phyloP scores from a whole-genome alignment of 2,888 invertebrate species.

The Petrophora chlorosata region DNA sequence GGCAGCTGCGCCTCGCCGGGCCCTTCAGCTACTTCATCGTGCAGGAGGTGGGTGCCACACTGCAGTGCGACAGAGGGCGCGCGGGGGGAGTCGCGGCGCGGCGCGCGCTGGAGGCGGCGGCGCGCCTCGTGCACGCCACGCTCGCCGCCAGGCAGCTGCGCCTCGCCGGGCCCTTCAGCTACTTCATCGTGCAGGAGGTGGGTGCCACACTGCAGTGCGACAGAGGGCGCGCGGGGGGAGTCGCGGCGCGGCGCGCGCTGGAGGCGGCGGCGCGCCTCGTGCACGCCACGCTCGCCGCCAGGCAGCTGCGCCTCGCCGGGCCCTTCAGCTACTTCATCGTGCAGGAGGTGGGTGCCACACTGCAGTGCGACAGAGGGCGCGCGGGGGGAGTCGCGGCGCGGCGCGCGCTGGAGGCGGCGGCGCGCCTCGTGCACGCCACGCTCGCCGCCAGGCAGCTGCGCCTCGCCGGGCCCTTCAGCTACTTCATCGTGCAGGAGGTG shows the following conservation, averaged over 20 bases:
- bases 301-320: constrained; percentile 92
- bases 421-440: constrained; percentile 90
- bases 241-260: constrained; percentile 88
- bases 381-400: constrained; percentile 89
- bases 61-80: too few relatives aligned
- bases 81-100: constrained; percentile 88
- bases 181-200: constrained; percentile 93
- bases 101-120: constrained; percentile 87
- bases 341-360: constrained; percentile 92
- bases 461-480: constrained; percentile 94
- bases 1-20: constrained; percentile 92
- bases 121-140: constrained; percentile 90
- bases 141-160: constrained; percentile 92
- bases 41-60: constrained; percentile 88
- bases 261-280: constrained; percentile 89
- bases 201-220: too few relatives aligned
- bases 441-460: constrained; percentile 92
- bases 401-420: constrained; percentile 87
- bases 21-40: constrained; percentile 95
- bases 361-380: too few relatives aligned
- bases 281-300: constrained; percentile 90
- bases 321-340: constrained; percentile 94
- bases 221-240: constrained; percentile 81
- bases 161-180: constrained; percentile 94
- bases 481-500: constrained; percentile 93